Evolutionary conservation across 2,113 vertebrate species (phyloP).

Genomic region (Embiotoca jacksoni): DNA sequence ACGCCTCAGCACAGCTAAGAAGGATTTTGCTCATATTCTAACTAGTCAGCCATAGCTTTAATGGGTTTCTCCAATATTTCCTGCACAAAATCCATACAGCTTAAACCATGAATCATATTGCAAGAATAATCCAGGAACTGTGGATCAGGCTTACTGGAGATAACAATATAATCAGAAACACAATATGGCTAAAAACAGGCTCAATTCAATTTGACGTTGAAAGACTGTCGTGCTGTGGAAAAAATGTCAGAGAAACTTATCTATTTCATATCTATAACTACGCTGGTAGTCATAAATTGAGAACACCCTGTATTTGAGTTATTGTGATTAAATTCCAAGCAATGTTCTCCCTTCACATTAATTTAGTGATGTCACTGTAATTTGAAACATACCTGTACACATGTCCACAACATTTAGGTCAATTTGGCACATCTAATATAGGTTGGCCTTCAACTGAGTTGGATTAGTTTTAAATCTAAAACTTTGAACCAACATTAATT

Average conservation of each 20-base stretch:
- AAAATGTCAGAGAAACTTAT: slow-evolving; percentile 27
- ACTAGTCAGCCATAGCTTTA: slow-evolving; percentile 44
- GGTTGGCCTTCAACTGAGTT: background rate
- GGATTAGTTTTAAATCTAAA: background rate
- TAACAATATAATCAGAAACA: slow-evolving; percentile 41
- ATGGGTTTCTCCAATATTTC: slow-evolving; percentile 40
- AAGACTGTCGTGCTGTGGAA: slow-evolving; percentile 5
- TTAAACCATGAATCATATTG: slow-evolving; percentile 63
- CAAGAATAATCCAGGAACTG: slow-evolving; percentile 58
- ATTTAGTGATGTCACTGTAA: background rate
- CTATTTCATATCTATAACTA: background rate
- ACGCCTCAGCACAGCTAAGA: slow-evolving; percentile 9
- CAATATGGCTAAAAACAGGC: slow-evolving; percentile 49
- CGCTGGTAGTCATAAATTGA: background rate
- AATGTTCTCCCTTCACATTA: background rate
- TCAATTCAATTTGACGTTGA: slow-evolving; percentile 58
- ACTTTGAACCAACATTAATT: background rate
- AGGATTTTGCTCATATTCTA: slow-evolving; percentile 24
- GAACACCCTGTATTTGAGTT: background rate
- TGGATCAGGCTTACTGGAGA: slow-evolving; percentile 56
- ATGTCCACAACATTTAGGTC: no score
- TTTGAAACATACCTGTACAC: no score
- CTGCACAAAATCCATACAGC: slow-evolving; percentile 52
- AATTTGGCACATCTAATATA: no score
- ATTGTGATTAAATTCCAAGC: background rate